Evolutionary conservation across 2,113 vertebrate species (phyloP).

Genomic region (Esox niger): DNA sequence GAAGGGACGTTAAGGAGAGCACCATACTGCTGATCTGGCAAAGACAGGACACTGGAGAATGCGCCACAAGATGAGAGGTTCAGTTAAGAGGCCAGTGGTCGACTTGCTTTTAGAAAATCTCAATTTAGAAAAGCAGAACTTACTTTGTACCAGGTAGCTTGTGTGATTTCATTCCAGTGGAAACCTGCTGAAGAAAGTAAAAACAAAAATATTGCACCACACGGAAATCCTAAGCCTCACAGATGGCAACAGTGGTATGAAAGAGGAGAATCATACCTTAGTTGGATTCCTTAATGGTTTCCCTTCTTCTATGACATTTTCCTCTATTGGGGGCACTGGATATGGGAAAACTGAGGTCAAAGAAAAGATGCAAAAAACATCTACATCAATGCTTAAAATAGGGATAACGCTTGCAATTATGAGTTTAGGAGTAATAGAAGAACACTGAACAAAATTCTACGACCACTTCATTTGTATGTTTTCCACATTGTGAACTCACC

Average conservation of each 20-base stretch:
- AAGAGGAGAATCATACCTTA: constrained; percentile 61
- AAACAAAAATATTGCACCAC: neutral
- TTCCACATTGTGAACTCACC: constrained; percentile 65
- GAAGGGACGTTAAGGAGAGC: constrained; percentile 67
- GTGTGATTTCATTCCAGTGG: constrained; percentile 66
- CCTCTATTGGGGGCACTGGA: constrained; percentile 76
- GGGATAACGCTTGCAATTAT: neutral
- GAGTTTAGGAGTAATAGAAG: neutral
- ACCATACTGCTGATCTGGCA: constrained; percentile 68
- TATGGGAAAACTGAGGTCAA: constrained; percentile 64
- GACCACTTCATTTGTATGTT: too few relatives aligned
- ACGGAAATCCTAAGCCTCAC: too few relatives aligned
- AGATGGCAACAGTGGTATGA: too few relatives aligned
- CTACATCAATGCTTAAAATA: neutral
- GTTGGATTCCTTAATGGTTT: constrained; percentile 73
- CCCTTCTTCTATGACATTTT: constrained; percentile 68
- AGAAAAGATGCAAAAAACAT: neutral
- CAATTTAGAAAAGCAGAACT: constrained; percentile 36
- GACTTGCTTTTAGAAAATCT: neutral
- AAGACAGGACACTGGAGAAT: neutral
- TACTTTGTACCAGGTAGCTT: constrained; percentile 81
- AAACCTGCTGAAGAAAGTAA: constrained; percentile 46
- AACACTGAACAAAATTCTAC: neutral
- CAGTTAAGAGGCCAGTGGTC: neutral
- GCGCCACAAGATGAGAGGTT: neutral